A percentile compares a stretch with the other conserved stretches of the same genome.
Evolutionary conservation across 2,113 vertebrate species (phyloP).

Genomic region (Onychostoma macrolepis): DNA sequence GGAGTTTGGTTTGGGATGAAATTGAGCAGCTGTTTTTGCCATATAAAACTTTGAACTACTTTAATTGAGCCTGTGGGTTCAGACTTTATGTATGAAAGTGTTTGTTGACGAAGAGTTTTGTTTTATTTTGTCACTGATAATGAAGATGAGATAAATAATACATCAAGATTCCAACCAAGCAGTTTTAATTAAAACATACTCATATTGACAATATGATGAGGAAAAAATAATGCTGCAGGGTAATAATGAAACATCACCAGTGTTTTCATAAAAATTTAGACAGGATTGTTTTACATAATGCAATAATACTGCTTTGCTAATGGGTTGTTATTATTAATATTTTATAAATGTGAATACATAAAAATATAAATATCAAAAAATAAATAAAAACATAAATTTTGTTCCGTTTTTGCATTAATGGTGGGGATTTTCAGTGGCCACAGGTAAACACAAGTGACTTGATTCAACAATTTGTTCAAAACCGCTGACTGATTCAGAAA

Average conservation of each 20-base stretch:
- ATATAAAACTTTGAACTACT: constrained; percentile 10
- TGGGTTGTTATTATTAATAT: not conserved
- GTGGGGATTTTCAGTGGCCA: not conserved
- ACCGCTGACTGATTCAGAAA: too few relatives aligned
- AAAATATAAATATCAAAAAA: not conserved
- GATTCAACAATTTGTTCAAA: too few relatives aligned
- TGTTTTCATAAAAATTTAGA: not conserved
- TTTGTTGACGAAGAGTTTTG: not conserved
- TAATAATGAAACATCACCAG: not conserved
- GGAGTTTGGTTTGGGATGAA: constrained; percentile 8
- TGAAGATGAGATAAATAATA: not conserved
- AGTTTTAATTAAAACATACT: not conserved
- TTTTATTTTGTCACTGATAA: not conserved
- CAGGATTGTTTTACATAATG: not conserved
- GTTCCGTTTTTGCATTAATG: not conserved
- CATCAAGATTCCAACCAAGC: not conserved
- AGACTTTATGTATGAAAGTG: not conserved
- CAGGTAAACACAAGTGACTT: too few relatives aligned
- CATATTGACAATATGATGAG: not conserved
- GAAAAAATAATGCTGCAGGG: not conserved
- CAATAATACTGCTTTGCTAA: not conserved
- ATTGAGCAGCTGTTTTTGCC: constrained; percentile 4
- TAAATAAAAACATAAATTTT: not conserved
- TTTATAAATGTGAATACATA: not conserved
- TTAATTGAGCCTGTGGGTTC: not conserved